Conservation (phyloP, 2,797 vertebrate species). For the Galago senegalensis region DNA sequence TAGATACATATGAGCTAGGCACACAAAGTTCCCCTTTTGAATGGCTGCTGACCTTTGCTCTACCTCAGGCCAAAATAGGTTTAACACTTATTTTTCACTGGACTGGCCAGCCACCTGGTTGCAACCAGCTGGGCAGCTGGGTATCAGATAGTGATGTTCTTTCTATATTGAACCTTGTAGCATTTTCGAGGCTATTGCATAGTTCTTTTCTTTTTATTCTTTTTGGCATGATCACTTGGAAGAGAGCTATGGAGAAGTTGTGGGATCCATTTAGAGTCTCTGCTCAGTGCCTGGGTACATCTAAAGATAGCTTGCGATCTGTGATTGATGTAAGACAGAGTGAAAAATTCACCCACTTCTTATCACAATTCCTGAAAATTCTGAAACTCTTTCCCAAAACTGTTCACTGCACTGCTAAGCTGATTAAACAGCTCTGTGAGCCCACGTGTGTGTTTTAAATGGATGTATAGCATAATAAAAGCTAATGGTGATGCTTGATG, state of each 20-base stretch:
- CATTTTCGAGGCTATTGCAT: not conserved
- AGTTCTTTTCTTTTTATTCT: not conserved
- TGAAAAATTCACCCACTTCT: not conserved
- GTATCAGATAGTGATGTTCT: not conserved
- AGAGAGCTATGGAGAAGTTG: not conserved
- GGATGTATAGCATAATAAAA: conserved; percentile 73
- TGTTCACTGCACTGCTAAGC: not conserved
- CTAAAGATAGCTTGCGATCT: not conserved
- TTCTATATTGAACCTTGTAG: not conserved
- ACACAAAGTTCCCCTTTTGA: not conserved
- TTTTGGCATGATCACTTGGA: not conserved
- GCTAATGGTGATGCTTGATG: conserved; percentile 82
- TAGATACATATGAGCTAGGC: not conserved
- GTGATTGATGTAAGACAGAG: not conserved
- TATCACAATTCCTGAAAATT: not conserved
- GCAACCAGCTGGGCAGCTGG: not conserved
- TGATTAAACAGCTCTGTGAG: conserved; percentile 30
- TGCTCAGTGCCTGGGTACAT: not conserved
- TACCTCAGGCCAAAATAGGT: not conserved
- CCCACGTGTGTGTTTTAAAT: not conserved
- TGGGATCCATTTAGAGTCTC: not conserved
- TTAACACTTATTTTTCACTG: not conserved
- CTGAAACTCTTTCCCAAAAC: not conserved
- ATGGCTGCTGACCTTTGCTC: not conserved
- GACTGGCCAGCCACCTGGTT: not conserved